Conservation (phyloP, 2,888 invertebrate genomes). For the Nephrotoma appendiculata region DNA sequence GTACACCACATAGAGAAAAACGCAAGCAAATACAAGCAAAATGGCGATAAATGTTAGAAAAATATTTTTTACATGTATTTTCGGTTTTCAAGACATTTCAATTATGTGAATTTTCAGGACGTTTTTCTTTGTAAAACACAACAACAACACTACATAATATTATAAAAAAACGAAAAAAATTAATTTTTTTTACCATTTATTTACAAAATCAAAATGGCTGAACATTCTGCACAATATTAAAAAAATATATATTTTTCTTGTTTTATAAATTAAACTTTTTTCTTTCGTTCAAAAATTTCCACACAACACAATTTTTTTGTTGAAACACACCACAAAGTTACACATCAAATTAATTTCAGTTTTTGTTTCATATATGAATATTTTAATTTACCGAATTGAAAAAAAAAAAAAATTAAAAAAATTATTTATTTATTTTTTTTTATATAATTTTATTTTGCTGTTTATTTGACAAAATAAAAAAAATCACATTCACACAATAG, state of each 20-base stretch:
- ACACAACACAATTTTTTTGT: neutral
- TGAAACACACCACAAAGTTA: neutral
- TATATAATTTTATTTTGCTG: conserved; percentile 1
- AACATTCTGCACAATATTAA: conserved; percentile 1
- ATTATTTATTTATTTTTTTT: neutral
- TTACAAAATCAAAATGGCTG: conserved; percentile 4
- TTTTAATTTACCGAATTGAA: neutral
- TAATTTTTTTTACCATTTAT: conserved; percentile 2
- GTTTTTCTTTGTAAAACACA: neutral
- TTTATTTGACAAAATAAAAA: conserved; percentile 5
- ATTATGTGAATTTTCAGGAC: neutral
- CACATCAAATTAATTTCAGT: neutral
- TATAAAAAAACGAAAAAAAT: neutral
- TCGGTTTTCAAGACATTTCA: neutral
- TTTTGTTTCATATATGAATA: conserved; percentile 1
- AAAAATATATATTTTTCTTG: neutral
- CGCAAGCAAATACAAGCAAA: conserved; percentile 11
- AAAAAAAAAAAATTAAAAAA: neutral
- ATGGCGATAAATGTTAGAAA: conserved; percentile 11
- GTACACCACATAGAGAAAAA: conserved; percentile 1
- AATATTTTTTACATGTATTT: conserved; percentile 1
- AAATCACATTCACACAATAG: conserved; percentile 3
- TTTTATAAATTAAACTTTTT: neutral
- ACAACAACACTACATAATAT: neutral
- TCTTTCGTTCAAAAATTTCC: neutral